These are phyloP conservation scores for Caenorhabditis wallacei DNA, from an alignment of 2,888 invertebrate species.

Conservation along the genomic window DNA sequence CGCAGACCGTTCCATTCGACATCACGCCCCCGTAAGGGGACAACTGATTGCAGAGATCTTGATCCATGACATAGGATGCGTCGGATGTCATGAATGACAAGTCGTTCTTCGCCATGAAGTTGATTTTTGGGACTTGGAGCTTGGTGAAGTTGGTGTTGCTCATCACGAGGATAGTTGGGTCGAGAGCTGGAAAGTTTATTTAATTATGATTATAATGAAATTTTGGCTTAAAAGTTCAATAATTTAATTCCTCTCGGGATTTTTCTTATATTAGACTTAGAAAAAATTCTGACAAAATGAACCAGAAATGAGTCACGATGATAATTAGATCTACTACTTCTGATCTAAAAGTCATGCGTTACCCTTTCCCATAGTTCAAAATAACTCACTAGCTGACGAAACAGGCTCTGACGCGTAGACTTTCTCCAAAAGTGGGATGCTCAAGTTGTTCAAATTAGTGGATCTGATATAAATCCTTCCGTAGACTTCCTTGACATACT, in stretches of 20 bases:
- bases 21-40: conserved; percentile 62
- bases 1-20: no score
- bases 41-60: conserved; percentile 56
- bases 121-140: conserved; percentile 52
- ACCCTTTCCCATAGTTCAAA: no score
- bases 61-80: conserved; percentile 51
- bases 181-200: conserved; percentile 53
- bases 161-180: conserved; percentile 40
- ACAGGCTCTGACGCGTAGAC: conserved; percentile 52
- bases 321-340: no score
- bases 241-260: no score
- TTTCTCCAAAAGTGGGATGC: conserved; percentile 60
- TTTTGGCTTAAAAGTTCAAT: no score
- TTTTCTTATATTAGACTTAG: no score
- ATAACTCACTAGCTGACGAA: conserved; percentile 36
- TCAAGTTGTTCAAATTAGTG: conserved; percentile 39
- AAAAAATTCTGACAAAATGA: no score
- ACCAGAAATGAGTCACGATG: no score
- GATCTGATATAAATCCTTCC: conserved; percentile 59
- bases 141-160: conserved; percentile 60
- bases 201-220: no score
- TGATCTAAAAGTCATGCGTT: no score
- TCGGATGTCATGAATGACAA: conserved; percentile 47
- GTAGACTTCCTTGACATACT: conserved; percentile 62
- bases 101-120: conserved; percentile 61